Evolutionary conservation across 2,113 vertebrate genomes (phyloP).

Genomic region (Accipiter virgatus): DNA sequence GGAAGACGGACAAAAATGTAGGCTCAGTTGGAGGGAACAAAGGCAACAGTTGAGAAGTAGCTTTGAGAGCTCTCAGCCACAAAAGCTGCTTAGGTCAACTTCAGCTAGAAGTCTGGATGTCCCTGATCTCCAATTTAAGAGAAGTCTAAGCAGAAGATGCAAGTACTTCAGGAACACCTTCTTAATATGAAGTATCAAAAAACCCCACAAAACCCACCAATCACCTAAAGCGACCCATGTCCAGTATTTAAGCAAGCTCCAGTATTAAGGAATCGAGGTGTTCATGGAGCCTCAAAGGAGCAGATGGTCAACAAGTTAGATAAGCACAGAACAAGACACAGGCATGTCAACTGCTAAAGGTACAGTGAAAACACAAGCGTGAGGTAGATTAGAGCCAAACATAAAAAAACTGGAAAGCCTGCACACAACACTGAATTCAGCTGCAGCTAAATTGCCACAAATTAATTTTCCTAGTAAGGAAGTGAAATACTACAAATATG

Average conservation of each 20-base stretch:
- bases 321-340: neutral
- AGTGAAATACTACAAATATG: neutral
- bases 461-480: neutral
- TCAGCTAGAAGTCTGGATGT: neutral
- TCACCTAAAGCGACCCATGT: accelerated
- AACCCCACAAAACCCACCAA: accelerated
- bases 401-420: neutral
- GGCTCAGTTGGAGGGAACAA: neutral
- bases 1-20: accelerated
- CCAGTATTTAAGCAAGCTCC: neutral
- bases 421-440: neutral
- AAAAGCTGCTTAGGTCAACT: neutral
- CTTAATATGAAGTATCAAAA: neutral
- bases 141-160: neutral
- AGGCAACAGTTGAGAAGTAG: neutral
- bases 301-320: too few species aligned
- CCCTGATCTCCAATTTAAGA: neutral
- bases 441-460: neutral
- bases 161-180: neutral
- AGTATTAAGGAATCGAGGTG: neutral
- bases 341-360: accelerated
- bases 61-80: neutral
- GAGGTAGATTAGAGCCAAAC: neutral
- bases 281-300: neutral
- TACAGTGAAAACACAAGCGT: neutral